Evolutionary conservation across 1,140 invertebrate species (phyloP).

Genomic region (Luehdorfia chinensis): DNA sequence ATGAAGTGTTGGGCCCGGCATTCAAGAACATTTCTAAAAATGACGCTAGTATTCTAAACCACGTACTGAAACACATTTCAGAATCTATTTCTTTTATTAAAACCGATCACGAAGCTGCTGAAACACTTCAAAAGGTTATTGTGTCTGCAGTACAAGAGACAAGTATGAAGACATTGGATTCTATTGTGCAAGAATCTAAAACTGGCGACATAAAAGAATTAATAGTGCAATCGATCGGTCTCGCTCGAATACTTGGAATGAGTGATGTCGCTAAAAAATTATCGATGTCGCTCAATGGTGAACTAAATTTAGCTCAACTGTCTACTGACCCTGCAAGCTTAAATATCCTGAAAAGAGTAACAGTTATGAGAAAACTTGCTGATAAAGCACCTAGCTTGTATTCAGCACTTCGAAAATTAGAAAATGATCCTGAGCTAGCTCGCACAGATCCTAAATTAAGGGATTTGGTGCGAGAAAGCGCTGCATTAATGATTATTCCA

Average conservation of each 20-base stretch:
- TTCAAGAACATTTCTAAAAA: slow-evolving; percentile 79
- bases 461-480: slow-evolving; percentile 84
- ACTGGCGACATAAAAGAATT: slow-evolving; percentile 74
- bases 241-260: slow-evolving; percentile 84
- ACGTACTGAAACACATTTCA: slow-evolving; percentile 78
- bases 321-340: slow-evolving; percentile 80
- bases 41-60: slow-evolving; percentile 75
- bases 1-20: slow-evolving; percentile 78
- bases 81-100: slow-evolving; percentile 77
- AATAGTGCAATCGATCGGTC: slow-evolving; percentile 82
- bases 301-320: slow-evolving; percentile 78
- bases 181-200: slow-evolving; percentile 75
- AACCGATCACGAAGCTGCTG: slow-evolving; percentile 80
- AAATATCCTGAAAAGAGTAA: slow-evolving; percentile 83
- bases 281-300: slow-evolving; percentile 79
- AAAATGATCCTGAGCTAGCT: slow-evolving; percentile 81
- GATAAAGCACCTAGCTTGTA: slow-evolving; percentile 81
- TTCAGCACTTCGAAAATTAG: slow-evolving; percentile 79
- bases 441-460: slow-evolving; percentile 82
- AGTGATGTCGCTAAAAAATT: slow-evolving; percentile 79
- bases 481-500: slow-evolving; percentile 82
- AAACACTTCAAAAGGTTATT: slow-evolving; percentile 81
- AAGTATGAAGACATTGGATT: slow-evolving; percentile 77
- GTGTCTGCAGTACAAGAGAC: slow-evolving; percentile 79
- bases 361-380: slow-evolving; percentile 84